Base-by-base conservation (phyloP, 2,888 invertebrate species). In the Archips crataeganus region DNA sequence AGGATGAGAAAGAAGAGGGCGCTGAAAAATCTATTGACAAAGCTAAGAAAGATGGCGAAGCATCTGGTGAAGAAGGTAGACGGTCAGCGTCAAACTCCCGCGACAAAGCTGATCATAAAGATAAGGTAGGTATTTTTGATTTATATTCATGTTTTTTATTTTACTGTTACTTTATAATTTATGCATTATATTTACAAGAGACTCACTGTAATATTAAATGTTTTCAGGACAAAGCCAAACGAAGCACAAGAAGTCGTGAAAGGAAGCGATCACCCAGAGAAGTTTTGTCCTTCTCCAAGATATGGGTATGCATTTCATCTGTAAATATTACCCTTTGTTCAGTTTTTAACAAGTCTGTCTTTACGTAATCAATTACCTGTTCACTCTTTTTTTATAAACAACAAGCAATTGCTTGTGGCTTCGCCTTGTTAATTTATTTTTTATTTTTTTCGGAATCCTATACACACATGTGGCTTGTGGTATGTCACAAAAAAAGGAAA, bases 241-340 rank as follows among this genome's bases (percentile, higher is more conserved):
- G 95, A 45, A 93, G 90, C 77, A 91, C 90, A 0, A 87, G 91
- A 39, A 93, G 93, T 78, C 91, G 92, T 1, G 93, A 93, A 75
- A 95, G 95, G 68, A 93, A 93, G 70, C 89, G 95, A n/a, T 95
- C 95, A 62, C 95, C 95, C 9, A 91, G 95, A 77, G 97, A 97
- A 82, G 96, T 97, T 67, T 91, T 98, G 23, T 97, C 97, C 0
- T 97, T 97, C 87, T 96, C 97, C 67, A 97, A 97, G 90, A 98
- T 98, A 82, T 96, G 97, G 90, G 97, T 96, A 89, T 92, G 90
- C n/a, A 23, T 9, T 23, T 5, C 49, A 51, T 64, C 11, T 64
- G 74, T 8, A 32, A 39, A 39, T 39, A 59, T 59, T 59, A 10
- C 4, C 32, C 6, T 67, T n/a, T n/a, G 32, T 42, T 54, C 6